A percentile compares a stretch with the other conserved stretches of the same genome.
Conservation (phyloP, 2,888 invertebrate species). For the Malthinus seriepunctatus region DNA sequence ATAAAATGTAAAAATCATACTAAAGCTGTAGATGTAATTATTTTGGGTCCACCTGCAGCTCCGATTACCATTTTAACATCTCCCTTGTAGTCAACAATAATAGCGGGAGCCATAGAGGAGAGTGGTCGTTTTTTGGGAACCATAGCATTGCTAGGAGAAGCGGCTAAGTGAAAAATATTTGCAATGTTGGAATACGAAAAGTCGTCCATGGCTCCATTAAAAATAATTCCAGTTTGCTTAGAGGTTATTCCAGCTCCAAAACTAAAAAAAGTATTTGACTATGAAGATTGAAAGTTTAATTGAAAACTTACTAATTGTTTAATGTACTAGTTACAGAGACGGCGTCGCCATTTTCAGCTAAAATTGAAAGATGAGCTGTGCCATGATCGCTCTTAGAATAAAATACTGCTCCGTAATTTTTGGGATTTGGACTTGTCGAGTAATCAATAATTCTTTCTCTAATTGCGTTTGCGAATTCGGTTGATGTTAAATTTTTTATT, state of each 20-base stretch:
- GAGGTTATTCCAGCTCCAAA: slow-evolving; percentile 84
- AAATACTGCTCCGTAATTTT: slow-evolving; percentile 69
- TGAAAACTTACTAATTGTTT: slow-evolving; percentile 44
- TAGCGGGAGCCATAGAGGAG: slow-evolving; percentile 85
- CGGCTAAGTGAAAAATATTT: slow-evolving; percentile 72
- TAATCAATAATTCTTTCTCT: slow-evolving; percentile 67
- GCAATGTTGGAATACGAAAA: slow-evolving; percentile 79
- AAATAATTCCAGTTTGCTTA: slow-evolving; percentile 81
- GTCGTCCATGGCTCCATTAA: slow-evolving; percentile 96
- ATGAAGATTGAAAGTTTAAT: neutral
- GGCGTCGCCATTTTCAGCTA: slow-evolving; percentile 87
- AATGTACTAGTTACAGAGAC: slow-evolving; percentile 87
- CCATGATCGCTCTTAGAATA: slow-evolving; percentile 69
- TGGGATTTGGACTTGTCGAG: slow-evolving; percentile 64
- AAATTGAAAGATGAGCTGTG: slow-evolving; percentile 87
- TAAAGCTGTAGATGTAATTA: slow-evolving; percentile 72
- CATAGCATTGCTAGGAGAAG: slow-evolving; percentile 81
- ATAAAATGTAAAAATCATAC: slow-evolving; percentile 58
- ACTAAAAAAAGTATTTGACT: slow-evolving; percentile 54
- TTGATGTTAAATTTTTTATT: slow-evolving; percentile 63
- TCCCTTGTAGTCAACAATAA: slow-evolving; percentile 69
- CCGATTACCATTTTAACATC: slow-evolving; percentile 76
- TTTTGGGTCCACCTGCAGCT: slow-evolving; percentile 83
- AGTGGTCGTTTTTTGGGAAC: slow-evolving; percentile 79
- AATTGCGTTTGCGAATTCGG: slow-evolving; percentile 61